Evolutionary conservation across 2,113 vertebrate genomes (phyloP).

Genomic region (Odocoileus hemionus): DNA sequence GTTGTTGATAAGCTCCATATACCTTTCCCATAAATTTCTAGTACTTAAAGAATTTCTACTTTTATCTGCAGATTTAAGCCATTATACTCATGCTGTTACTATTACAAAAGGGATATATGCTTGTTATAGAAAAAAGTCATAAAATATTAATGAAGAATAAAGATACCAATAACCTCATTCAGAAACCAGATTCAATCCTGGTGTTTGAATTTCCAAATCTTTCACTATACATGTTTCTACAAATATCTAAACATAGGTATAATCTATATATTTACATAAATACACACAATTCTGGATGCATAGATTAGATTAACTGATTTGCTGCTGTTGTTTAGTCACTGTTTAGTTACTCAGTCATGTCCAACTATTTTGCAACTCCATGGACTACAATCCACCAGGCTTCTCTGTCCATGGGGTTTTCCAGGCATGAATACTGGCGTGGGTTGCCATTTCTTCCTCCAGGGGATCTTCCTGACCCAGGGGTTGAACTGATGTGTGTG

Average conservation of each 20-base stretch:
- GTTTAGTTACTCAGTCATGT: not conserved
- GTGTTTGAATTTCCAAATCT: not conserved
- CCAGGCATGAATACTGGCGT: not conserved
- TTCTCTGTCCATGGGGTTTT: not conserved
- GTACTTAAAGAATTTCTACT: not conserved
- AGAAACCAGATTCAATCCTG: not conserved
- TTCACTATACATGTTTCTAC: not conserved
- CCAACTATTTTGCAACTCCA: not conserved
- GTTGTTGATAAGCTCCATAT: not conserved
- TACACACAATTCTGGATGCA: not conserved
- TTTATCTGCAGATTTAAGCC: not conserved
- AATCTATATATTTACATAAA: not conserved
- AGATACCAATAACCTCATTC: not conserved
- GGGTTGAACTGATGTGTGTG: not conserved
- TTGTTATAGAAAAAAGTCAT: not conserved
- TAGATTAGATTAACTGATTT: not conserved
- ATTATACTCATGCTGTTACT: not conserved
- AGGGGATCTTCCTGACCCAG: not conserved
- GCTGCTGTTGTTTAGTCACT: not conserved
- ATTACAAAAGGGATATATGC: not conserved
- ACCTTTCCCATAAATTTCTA: not conserved
- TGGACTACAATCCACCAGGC: not conserved
- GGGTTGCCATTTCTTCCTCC: not conserved
- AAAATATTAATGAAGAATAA: not conserved
- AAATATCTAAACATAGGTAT: not conserved